A percentile compares a stretch with the other conserved stretches of the same genome.
phyloP scores from a whole-genome alignment of 2,113 vertebrate species.

The Phycodurus eques region DNA sequence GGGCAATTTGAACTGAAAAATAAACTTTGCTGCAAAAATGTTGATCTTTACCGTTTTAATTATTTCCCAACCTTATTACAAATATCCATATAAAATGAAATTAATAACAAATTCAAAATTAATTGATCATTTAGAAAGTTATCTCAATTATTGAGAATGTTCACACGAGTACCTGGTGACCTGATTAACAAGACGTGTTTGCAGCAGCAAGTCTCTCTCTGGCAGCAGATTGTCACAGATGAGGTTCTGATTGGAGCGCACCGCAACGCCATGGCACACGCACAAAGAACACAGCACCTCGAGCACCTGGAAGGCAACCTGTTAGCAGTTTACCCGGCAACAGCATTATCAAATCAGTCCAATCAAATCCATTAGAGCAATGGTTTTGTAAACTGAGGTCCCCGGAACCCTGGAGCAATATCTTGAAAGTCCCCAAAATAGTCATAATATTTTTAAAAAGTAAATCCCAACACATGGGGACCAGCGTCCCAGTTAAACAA shows the following conservation, averaged over 20 bases:
- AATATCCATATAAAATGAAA: no score
- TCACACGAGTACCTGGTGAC: conserved; percentile 81
- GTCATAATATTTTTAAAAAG: no score
- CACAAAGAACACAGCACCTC: conserved; percentile 91
- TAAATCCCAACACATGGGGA: no score
- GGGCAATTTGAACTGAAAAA: background rate
- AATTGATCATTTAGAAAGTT: background rate
- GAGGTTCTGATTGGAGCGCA: conserved; percentile 91
- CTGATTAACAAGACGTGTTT: conserved; percentile 88
- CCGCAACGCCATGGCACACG: conserved; percentile 89
- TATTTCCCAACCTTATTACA: no score
- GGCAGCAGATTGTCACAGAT: conserved; percentile 92
- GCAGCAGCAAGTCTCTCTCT: conserved; percentile 86
- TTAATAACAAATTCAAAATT: no score
- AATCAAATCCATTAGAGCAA: background rate
- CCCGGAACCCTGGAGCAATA: background rate
- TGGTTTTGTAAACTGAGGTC: no score
- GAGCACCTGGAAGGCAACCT: conserved; percentile 79
- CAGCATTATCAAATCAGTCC: conserved; percentile 14
- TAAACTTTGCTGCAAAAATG: background rate
- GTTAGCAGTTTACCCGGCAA: conserved; percentile 39
- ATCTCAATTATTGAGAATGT: background rate
- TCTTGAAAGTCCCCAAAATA: no score
- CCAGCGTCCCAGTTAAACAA: no score
- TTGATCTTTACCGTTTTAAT: no score